phyloP scores from a whole-genome alignment of 2,113 vertebrate species.

The Hyperoodon ampullatus region DNA sequence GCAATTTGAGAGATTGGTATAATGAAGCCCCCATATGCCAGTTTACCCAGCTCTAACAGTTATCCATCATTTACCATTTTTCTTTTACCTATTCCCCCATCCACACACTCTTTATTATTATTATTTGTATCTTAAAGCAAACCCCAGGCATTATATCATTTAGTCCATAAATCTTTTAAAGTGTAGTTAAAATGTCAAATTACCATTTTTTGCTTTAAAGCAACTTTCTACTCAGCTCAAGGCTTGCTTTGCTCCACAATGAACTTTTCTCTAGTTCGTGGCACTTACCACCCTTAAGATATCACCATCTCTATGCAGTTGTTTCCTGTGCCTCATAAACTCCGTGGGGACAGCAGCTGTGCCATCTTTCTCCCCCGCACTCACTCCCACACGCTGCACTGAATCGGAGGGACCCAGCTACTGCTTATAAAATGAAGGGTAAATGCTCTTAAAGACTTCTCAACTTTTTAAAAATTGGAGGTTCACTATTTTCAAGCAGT shows the following conservation, averaged over 20 bases:
- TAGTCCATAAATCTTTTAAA: constrained; percentile 14
- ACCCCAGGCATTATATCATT: neutral
- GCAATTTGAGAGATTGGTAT: neutral
- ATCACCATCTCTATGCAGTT: neutral
- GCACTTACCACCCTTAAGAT: neutral
- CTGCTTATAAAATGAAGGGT: neutral
- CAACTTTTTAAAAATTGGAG: neutral
- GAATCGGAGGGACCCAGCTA: accelerated
- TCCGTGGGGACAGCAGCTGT: neutral
- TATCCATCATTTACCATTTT: neutral
- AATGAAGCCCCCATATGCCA: neutral
- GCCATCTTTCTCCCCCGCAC: neutral
- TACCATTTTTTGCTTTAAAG: neutral
- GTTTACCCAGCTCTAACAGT: neutral
- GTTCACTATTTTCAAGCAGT: constrained; percentile 26
- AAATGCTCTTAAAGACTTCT: neutral
- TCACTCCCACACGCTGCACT: neutral
- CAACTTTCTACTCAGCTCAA: neutral
- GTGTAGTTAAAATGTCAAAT: constrained; percentile 3
- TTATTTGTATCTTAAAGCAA: constrained; percentile 11
- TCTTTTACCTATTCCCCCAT: neutral
- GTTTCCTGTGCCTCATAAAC: neutral
- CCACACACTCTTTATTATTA: neutral
- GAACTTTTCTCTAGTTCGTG: neutral
- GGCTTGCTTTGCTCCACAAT: neutral